Evolutionary conservation across 2,888 invertebrate genomes (phyloP).

Genomic region (Bellardia bayeri): DNA sequence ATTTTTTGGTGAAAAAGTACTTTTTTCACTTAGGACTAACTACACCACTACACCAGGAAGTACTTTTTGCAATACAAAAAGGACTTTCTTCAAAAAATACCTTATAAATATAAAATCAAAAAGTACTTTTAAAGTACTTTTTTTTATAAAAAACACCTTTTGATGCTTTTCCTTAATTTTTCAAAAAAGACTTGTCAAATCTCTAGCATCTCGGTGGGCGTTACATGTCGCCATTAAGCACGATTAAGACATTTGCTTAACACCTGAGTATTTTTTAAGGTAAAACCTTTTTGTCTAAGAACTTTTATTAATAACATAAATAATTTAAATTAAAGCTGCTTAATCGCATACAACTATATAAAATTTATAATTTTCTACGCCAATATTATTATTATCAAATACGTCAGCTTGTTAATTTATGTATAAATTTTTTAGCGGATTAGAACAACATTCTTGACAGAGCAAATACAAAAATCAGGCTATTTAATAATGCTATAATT

Average conservation of each 20-base stretch:
- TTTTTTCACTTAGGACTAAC: too few species aligned
- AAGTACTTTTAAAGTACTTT: too few species aligned
- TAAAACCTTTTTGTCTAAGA: background rate
- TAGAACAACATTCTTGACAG: conserved; percentile 28
- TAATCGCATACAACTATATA: conserved; percentile 16
- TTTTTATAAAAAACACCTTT: too few species aligned
- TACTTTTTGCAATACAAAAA: too few species aligned
- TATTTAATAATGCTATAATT: conserved; percentile 44
- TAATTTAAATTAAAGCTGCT: conserved; percentile 5
- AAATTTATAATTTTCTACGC: conserved; percentile 40
- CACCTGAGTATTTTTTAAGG: conserved; percentile 58
- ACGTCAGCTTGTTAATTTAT: conserved; percentile 35
- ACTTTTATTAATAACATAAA: conserved; percentile 4
- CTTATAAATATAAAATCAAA: too few species aligned
- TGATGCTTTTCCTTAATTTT: background rate
- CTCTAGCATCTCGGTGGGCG: background rate
- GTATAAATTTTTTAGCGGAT: conserved; percentile 21
- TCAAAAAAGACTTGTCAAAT: background rate
- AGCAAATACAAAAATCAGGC: background rate
- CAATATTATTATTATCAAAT: conserved; percentile 40
- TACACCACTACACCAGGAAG: too few species aligned
- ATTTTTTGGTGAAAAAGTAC: too few species aligned
- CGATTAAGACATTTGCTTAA: conserved; percentile 9
- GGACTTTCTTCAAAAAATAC: too few species aligned
- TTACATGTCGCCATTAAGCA: conserved; percentile 3